Evolutionary conservation across 1,140 invertebrate genomes (phyloP).

Genomic region (Solenopsis fugax): DNA sequence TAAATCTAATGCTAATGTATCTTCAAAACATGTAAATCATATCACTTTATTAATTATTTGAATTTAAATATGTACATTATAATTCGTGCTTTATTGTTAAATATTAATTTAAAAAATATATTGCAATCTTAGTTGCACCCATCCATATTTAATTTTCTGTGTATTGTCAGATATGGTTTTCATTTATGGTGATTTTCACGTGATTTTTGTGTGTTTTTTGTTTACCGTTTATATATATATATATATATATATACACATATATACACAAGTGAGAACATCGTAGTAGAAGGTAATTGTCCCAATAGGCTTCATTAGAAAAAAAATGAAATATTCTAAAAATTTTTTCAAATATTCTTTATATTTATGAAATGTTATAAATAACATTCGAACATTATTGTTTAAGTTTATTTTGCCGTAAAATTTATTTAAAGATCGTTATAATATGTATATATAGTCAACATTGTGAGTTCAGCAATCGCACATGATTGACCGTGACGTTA

Average conservation of each 20-base stretch:
- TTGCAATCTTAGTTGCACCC: not conserved
- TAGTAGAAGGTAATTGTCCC: not conserved
- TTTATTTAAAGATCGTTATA: too few relatives aligned
- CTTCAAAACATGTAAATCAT: not conserved
- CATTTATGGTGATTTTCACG: not conserved
- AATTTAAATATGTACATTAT: not conserved
- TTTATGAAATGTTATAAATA: too few relatives aligned
- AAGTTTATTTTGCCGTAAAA: too few relatives aligned
- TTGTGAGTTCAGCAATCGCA: too few relatives aligned
- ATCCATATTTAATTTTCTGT: not conserved
- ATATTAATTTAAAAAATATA: not conserved
- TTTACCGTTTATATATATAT: not conserved
- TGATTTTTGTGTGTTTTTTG: not conserved
- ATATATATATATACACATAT: too few relatives aligned
- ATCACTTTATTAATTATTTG: not conserved
- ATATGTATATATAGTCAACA: too few relatives aligned
- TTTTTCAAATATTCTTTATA: too few relatives aligned
- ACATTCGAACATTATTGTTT: too few relatives aligned
- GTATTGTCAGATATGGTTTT: too few relatives aligned
- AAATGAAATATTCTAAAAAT: too few relatives aligned
- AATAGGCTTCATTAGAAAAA: too few relatives aligned
- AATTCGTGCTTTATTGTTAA: not conserved
- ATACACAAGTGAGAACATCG: not conserved
- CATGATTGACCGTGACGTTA: too few relatives aligned
- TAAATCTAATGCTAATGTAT: not conserved